A percentile compares a stretch with the other conserved stretches of the same genome.
phyloP scores from a whole-genome alignment of 2,888 invertebrate species.

The Lycaena phlaeas region DNA sequence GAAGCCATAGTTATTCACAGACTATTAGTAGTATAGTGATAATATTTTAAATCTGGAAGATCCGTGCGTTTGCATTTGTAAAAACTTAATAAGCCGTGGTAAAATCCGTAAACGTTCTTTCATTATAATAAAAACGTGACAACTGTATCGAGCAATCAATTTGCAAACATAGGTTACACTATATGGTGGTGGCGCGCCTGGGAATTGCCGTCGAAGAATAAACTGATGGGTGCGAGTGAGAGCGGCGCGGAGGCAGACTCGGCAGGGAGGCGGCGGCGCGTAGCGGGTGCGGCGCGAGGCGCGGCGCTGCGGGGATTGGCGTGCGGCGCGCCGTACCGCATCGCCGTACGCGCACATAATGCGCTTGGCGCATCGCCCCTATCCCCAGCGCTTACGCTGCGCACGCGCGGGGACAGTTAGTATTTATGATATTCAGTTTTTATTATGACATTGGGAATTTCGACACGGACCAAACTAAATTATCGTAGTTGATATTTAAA shows the following conservation, averaged over 20 bases:
- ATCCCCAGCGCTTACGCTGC: conserved; percentile 69
- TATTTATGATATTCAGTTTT: conserved; percentile 11
- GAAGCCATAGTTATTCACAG: no score
- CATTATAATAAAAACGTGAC: no score
- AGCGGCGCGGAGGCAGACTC: conserved; percentile 35
- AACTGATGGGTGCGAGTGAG: conserved; percentile 27
- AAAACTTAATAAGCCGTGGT: no score
- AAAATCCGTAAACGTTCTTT: no score
- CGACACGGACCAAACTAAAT: no score
- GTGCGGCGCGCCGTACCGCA: conserved; percentile 80
- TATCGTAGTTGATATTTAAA: no score
- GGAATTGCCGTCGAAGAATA: conserved; percentile 9
- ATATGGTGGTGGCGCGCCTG: conserved; percentile 33
- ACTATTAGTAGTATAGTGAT: no score
- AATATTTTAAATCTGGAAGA: no score
- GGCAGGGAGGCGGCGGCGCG: conserved; percentile 71
- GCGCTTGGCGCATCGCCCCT: conserved; percentile 77
- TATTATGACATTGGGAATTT: no score
- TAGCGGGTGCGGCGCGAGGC: conserved; percentile 27
- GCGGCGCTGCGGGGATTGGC: conserved; percentile 76
- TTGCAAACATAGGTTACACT: conserved; percentile 39
- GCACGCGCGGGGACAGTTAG: conserved; percentile 77
- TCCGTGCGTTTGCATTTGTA: no score
- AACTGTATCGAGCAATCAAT: no score
- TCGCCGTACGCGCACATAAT: conserved; percentile 79